Evolutionary conservation across 2,888 invertebrate genomes (phyloP), one percentile per base, ranked within the genome.

Genomic region (Drosophila monieri): DNA sequence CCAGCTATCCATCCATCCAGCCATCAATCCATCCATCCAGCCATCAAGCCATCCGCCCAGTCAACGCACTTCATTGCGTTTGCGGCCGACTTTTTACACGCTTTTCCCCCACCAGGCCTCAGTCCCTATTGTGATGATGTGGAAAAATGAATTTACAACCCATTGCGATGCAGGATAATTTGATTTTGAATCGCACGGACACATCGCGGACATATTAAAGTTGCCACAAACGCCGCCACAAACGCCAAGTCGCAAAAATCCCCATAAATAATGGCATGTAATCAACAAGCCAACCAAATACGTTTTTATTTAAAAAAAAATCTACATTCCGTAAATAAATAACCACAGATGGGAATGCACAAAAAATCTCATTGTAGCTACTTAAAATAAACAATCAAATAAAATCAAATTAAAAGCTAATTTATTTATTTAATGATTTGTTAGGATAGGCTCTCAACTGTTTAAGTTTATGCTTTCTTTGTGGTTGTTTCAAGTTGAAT

Each of bases 41-140:
- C n/a, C n/a, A 35, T 14, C 35, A n/a, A 6, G 6, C 35, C 14
- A 1, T 6, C 21, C 15, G 10, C 21, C n/a, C 51, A 23, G 49
- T 5, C 32, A 32, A 48, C 46, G 57, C 56, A 75, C 47, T 47
- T 66, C 62, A 73, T 60, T 74, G 66, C 53, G 56, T 64, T 68
- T 83, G 39, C 39, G 52, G 32, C 47, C 47, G 23, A 21, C 37
- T 27, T 49, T 61, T 53, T 51, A 51, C 56, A 64, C 18, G 41
- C 30, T 48, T 56, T 60, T 39, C 43, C 18, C 21, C 64, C 32
- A 32, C 12, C 32, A 32, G 32, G 8, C 27, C 27, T 3, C 27
- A 27, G 27, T 27, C 27, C 9, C 9, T 9, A 62, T 30, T 68
- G 62, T 60, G 48, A 54, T 65, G 73, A 59, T 47, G 47, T 52